These are phyloP conservation scores for Pteronura brasiliensis DNA, from an alignment of 2,113 vertebrate species.

Conservation along the genomic window DNA sequence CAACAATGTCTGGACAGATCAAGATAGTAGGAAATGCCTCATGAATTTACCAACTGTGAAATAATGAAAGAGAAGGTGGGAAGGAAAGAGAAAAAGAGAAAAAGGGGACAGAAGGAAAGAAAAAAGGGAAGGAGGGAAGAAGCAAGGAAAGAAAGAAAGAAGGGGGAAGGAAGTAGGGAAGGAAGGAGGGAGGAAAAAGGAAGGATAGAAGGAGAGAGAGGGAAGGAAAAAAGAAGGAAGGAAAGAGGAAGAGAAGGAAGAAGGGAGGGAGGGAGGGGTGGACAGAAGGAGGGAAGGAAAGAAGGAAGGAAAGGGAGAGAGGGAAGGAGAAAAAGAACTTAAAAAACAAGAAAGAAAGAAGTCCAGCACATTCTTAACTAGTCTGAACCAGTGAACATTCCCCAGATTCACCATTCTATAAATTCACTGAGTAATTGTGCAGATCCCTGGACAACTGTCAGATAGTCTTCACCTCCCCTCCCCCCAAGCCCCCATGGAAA, in stretches of 20 bases:
- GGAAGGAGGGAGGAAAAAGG: no score
- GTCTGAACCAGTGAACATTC: neutral
- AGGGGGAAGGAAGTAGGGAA: no score
- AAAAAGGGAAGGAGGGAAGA: no score
- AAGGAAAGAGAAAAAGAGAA: no score
- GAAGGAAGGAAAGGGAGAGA: neutral
- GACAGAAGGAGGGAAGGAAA: no score
- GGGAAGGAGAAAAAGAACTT: accelerated
- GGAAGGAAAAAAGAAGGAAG: accelerated
- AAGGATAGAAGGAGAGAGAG: accelerated
- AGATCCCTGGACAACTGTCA: neutral
- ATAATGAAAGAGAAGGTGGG: neutral
- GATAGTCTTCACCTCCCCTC: neutral
- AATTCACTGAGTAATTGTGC: neutral
- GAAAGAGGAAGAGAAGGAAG: no score
- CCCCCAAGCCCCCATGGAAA: neutral
- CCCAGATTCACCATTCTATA: neutral
- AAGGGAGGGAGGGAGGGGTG: no score
- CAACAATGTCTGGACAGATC: neutral
- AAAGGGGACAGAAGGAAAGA: no score
- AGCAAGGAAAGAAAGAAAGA: neutral
- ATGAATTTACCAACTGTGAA: neutral
- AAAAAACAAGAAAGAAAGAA: neutral
- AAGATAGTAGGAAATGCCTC: neutral
- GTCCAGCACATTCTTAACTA: neutral